These are phyloP conservation scores for Solenopsis fugax DNA, from an alignment of 1,140 invertebrate species.

Conservation along the genomic window DNA sequence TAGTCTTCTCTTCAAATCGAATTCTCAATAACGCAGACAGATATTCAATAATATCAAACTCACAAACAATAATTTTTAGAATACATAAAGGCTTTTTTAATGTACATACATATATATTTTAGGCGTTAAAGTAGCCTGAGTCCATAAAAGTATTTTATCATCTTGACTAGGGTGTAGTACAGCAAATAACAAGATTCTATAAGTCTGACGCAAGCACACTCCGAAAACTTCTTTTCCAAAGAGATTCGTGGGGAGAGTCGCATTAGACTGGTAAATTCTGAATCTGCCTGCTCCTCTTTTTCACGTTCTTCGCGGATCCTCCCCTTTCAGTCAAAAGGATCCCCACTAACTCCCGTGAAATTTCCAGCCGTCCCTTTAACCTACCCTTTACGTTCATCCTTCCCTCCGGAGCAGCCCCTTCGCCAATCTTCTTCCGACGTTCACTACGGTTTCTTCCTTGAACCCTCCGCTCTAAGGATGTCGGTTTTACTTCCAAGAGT, in stretches of 20 bases:
- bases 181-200: slow-evolving; percentile 71
- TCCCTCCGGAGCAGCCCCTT: slow-evolving; percentile 25
- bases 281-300: slow-evolving; percentile 47
- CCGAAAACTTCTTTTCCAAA: slow-evolving; percentile 64
- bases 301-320: slow-evolving; percentile 52
- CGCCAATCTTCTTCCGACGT: slow-evolving; percentile 47
- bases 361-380: slow-evolving; percentile 48
- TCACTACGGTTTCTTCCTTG: slow-evolving; percentile 35
- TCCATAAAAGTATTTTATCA: slow-evolving; percentile 25
- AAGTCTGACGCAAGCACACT: slow-evolving; percentile 70
- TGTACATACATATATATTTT: not conserved
- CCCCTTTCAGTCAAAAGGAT: slow-evolving; percentile 30
- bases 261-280: slow-evolving; percentile 83
- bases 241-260: slow-evolving; percentile 71
- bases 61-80: not conserved
- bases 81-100: not conserved
- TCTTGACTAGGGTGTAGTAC: not conserved
- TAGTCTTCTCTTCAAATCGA: not conserved
- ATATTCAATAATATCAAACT: not conserved
- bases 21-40: not conserved
- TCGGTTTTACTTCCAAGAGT: slow-evolving; percentile 79
- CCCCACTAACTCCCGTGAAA: slow-evolving; percentile 51
- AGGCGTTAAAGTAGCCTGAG: not conserved
- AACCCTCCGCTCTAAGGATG: slow-evolving; percentile 65
- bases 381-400: slow-evolving; percentile 38